Evolutionary conservation across 2,888 invertebrate species (phyloP).

Genomic region (Eupeodes latifasciatus): DNA sequence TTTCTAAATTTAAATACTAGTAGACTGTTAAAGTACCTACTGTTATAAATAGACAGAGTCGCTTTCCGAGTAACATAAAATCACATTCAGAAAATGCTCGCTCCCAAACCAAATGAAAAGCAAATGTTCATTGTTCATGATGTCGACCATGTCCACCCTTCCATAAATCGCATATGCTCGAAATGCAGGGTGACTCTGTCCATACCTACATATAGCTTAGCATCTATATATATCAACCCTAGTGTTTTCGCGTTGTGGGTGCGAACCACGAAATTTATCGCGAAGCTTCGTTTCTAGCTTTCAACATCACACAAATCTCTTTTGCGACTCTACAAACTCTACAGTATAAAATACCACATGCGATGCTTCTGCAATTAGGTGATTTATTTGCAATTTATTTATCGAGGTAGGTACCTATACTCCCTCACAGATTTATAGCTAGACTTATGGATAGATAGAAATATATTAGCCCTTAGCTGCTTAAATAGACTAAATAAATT

Average conservation of each 20-base stretch:
- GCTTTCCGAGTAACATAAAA: neutral
- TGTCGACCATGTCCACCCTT: neutral
- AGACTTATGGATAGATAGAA: neutral
- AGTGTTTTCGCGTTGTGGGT: neutral
- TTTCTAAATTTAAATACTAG: slow-evolving; percentile 6
- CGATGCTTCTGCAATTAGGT: slow-evolving; percentile 54
- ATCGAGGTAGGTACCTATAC: neutral
- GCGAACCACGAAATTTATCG: slow-evolving; percentile 50
- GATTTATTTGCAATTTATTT: slow-evolving; percentile 60
- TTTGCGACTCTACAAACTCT: neutral
- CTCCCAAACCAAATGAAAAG: neutral
- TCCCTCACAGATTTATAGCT: slow-evolving; percentile 4
- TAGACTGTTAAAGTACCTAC: neutral
- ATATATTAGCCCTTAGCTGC: slow-evolving; percentile 19
- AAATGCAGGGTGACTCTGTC: neutral
- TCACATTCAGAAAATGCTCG: neutral
- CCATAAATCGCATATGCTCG: neutral
- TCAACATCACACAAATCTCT: slow-evolving; percentile 55
- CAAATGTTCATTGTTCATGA: neutral
- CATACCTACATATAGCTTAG: too few relatives aligned
- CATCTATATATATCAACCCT: neutral
- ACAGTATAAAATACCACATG: neutral
- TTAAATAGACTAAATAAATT: slow-evolving; percentile 49
- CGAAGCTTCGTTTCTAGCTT: slow-evolving; percentile 29
- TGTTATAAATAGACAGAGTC: neutral